Evolutionary conservation across 2,888 invertebrate genomes (phyloP), one percentile per base, ranked within the genome.

Genomic region (Noctua pronuba): DNA sequence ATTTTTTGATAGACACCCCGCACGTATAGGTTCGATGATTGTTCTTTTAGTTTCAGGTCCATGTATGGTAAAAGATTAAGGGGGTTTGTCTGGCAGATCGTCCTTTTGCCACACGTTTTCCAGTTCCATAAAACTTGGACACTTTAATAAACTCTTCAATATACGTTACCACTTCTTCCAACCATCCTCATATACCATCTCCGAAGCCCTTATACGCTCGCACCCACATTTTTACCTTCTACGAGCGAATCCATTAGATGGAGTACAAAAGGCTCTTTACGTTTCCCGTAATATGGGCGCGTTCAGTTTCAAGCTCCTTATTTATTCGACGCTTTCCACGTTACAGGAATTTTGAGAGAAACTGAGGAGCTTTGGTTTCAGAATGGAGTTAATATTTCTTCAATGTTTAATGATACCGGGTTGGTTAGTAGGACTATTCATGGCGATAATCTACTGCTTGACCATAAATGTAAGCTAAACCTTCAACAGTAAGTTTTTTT

Each of bases 191-290:
- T 31, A 58, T n/a, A 66, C 41, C 73, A 72, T 52, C 58, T 60
- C 46, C 46, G 4, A 49, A 52, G 24, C 49, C 70, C 52, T 49
- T 24, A 49, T 58, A n/a, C 62, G 13, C 52, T 62, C 35, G 18
- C 60, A 46, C 38, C 46, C n/a, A 62, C 67, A 82, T 67, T 82
- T 81, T 81, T 67, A 71, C 66, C 67, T 72, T 66, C 67, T n/a
- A 58, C 46, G 46, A 64, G 68, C 1, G 68, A 81, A 70, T 82
- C 81, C 77, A 82, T 82, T 82, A 82, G 65, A 24, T 46, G 73
- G 5, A 69, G 72, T 60, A 73, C 66, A 73, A 73, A 82, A 82
- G 52, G 73, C 38, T 69, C 52, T 68, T 75, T 69, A 68, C 38
- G 70, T 67, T 80, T 35, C 28, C 13, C 58, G 52, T 68, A 68